Evolutionary conservation across 2,797 vertebrate species (phyloP).

Genomic region (Jordanella pulchra): DNA sequence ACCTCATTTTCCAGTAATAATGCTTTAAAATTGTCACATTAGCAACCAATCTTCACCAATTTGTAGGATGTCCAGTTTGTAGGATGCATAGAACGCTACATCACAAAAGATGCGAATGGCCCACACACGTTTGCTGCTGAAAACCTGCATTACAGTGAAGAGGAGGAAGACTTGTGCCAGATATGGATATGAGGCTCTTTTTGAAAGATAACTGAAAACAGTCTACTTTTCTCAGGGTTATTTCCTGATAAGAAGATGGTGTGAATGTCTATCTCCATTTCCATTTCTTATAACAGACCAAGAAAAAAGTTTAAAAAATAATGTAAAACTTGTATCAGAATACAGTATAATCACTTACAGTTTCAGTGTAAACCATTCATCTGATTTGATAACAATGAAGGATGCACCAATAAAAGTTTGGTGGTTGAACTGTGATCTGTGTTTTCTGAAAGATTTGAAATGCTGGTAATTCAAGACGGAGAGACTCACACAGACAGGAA

Average conservation of each 20-base stretch:
- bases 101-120: neutral
- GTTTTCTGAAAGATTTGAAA: neutral
- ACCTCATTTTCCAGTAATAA: too few relatives aligned
- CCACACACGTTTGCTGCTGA: constrained; percentile 7
- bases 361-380: neutral
- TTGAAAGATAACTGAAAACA: neutral
- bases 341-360: neutral
- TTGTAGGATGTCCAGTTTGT: neutral
- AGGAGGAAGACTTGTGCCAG: neutral
- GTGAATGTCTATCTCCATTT: neutral
- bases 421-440: neutral
- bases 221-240: neutral
- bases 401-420: neutral
- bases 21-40: neutral
- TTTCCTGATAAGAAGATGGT: neutral
- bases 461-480: too few relatives aligned
- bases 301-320: neutral
- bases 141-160: constrained; percentile 1
- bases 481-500: too few relatives aligned
- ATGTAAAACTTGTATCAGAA: neutral
- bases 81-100: neutral
- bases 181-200: neutral
- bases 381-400: neutral
- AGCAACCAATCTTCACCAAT: neutral
- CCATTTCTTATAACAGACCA: neutral